phyloP scores from a whole-genome alignment of 2,113 vertebrate genomes.

The Chaenogobius annularis region DNA sequence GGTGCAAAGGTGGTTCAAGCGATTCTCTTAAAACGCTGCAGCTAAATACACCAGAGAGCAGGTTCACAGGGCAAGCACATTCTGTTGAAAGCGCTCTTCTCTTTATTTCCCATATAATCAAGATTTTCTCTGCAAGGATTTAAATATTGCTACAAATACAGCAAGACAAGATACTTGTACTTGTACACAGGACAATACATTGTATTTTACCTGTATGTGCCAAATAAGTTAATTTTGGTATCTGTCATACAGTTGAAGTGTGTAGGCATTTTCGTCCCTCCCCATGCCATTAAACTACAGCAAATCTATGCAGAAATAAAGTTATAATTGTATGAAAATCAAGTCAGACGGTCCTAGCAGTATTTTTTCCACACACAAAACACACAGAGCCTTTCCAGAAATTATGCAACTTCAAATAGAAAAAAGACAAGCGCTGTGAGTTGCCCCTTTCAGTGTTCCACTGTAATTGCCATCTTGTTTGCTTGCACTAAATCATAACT shows the following conservation, averaged over 20 bases:
- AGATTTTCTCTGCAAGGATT: not conserved
- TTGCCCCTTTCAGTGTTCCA: not conserved
- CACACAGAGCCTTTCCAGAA: not conserved
- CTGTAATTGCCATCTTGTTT: conserved; percentile 5
- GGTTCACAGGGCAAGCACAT: conserved; percentile 1
- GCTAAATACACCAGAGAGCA: conserved; percentile 1
- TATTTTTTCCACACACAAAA: not conserved
- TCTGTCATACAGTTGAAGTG: too few species aligned
- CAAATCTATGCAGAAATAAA: not conserved
- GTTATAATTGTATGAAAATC: not conserved
- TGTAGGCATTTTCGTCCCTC: not conserved
- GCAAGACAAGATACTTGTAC: not conserved
- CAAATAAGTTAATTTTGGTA: not conserved
- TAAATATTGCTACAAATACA: not conserved
- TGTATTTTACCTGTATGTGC: too few species aligned
- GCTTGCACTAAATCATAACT: not conserved
- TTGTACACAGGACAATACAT: too few species aligned
- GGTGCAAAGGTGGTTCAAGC: conserved; percentile 1
- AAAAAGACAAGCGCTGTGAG: not conserved
- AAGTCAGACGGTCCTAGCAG: not conserved
- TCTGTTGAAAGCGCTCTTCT: not conserved
- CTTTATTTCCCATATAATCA: not conserved
- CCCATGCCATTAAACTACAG: not conserved
- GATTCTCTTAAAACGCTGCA: conserved; percentile 6
- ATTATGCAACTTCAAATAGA: not conserved